Conservation (phyloP, 2,888 invertebrate genomes). For the Orthosia gracilis region DNA sequence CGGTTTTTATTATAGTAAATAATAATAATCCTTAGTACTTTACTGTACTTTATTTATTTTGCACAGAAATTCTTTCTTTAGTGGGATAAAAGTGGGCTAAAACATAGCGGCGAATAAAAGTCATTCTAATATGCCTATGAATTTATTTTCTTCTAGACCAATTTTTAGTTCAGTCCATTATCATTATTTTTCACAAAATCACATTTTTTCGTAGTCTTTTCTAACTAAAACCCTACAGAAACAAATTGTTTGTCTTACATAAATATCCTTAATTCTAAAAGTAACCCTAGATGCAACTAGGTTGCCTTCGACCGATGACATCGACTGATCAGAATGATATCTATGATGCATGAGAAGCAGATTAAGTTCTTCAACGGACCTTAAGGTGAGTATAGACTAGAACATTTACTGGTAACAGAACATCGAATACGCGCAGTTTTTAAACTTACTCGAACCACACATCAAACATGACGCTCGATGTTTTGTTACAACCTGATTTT, state of each 20-base stretch:
- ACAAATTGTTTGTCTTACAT: slow-evolving; percentile 12
- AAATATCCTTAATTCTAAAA: slow-evolving; percentile 7
- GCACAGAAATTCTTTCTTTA: too few relatives aligned
- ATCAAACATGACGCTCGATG: too few relatives aligned
- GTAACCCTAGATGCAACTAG: not conserved
- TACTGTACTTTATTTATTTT: too few relatives aligned
- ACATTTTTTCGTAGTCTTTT: not conserved
- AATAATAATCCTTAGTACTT: too few relatives aligned
- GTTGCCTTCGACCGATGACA: not conserved
- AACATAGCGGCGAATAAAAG: not conserved
- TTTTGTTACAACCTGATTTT: too few relatives aligned
- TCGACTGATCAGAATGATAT: not conserved
- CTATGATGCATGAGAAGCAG: too few relatives aligned
- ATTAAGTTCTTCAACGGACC: too few relatives aligned
- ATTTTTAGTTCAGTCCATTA: slow-evolving; percentile 7
- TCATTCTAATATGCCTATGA: not conserved
- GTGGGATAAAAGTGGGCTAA: not conserved
- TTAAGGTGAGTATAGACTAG: too few relatives aligned
- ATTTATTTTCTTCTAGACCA: not conserved
- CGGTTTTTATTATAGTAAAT: too few relatives aligned
- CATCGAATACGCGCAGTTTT: too few relatives aligned
- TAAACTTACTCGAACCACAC: too few relatives aligned
- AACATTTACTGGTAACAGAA: too few relatives aligned
- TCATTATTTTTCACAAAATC: slow-evolving; percentile 6
- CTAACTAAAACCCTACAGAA: not conserved